Base-by-base conservation (phyloP, 2,797 vertebrate genomes). In the Artibeus jamaicensis region DNA sequence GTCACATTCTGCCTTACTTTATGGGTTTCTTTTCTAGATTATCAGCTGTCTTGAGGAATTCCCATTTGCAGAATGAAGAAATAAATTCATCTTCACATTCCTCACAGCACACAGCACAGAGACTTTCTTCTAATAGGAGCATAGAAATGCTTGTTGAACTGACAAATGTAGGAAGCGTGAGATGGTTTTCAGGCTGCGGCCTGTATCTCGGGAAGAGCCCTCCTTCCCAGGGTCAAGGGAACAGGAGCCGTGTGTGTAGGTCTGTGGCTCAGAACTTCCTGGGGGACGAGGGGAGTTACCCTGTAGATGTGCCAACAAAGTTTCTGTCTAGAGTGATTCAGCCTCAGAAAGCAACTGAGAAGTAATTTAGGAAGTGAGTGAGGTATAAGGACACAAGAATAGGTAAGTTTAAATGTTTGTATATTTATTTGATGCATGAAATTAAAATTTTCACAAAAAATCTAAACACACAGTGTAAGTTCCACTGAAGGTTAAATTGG, bases 401-500 rank as follows among this genome's bases (percentile, higher is more conserved):
- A 37, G 2, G 11, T 57, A 79, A 50, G 42, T 87, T 82, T 73
- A 29, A 14, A 82, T 50, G 29, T 50, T 73, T 21, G 21, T 77
- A 67, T 92, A 59, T 79, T 71, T 86, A 86, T 92, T 68, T 73
- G 57, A 57, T 53, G 67, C 65, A 92, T 82, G 74, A 71, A 81
- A 71, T 86, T 67, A 62, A 83, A 91, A 89, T 74, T 70, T 82
- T 48, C 34, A 44, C 26, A 71, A 26, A 78, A 86, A 76, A 78
- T 70, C 62, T 91, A 73, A 95, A 68, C 18, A 22, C 39, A 32
- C 1, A 12, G 37, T 74, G 2, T 65, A 76, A 57, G 22, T 86
- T 42, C 74, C 94, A 59, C 12, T 16, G 32, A 89, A 91, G 53
- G 71, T 0, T 68, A 29, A 86, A 39, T 6, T 76, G 70, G 83